Base-by-base conservation (phyloP, 2,113 vertebrate genomes). In the Balaeniceps rex region DNA sequence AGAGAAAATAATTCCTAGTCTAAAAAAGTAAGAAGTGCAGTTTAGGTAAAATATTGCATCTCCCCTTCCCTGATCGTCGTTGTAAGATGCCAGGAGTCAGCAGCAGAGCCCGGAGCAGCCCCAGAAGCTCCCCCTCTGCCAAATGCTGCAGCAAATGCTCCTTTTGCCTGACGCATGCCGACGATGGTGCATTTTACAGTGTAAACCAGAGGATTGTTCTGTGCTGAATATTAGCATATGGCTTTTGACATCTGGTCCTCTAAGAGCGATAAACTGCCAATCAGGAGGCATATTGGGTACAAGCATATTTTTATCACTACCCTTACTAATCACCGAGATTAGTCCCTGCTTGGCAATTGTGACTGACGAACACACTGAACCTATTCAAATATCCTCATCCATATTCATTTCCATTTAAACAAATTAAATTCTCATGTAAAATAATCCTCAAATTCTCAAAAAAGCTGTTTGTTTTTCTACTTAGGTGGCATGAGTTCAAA, bases 331-430 rank as follows among this genome's bases (percentile, higher is more conserved):
- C 96, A 96, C 89, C 55, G 84, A 96, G 95, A 97, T 98, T 97
- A 97, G 89, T 96, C 96, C 86, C 79, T 12, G 91, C 83, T 97
- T 96, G 95, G 93, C 96, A 96, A 94, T 96, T 95, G 92, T 89
- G 88, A 82, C 92, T 90, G 90, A 96, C 46, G 54, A 95, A 97
- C 93, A 97, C 82, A 77, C 68, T n/a, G 93, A 95, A 95, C 58
- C 86, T 91, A 87, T 95, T 95, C 94, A 96, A 84, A 96, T 90
- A 91, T 83, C 58, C 88, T 97, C 94, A 97, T 97, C 71, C 97
- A 97, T 97, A 97, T 97, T 98, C 88, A 97, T 97, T 87, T 92
- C 78, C 54, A 82, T 97, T 96, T 94, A 97, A 94, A 95, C 90
- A 95, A 96, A 95, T 97, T 95, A 97, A 97, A 97, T 96, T 96